Evolutionary conservation across 2,888 invertebrate genomes (phyloP).

Genomic region (Lasioglossum vierecki): DNA sequence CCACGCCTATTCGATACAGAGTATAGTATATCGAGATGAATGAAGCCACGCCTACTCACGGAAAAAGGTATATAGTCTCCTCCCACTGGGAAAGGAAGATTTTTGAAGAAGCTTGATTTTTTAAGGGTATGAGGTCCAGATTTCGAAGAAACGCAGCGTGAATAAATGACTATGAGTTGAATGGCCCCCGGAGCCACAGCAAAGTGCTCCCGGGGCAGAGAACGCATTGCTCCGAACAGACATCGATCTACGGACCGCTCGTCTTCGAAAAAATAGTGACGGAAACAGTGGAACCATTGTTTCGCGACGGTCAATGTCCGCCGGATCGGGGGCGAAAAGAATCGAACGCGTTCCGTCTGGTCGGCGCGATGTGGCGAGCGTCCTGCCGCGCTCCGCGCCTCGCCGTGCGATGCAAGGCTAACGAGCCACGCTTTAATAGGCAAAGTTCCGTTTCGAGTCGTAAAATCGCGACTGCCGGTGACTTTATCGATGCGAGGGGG

Average conservation of each 20-base stretch:
- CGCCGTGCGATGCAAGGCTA: slow-evolving; percentile 43
- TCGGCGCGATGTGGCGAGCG: neutral
- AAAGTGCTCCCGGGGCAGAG: neutral
- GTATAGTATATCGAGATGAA: neutral
- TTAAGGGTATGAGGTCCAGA: no score
- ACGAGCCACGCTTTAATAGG: slow-evolving; percentile 69
- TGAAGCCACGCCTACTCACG: neutral
- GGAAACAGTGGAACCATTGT: neutral
- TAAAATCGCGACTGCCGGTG: slow-evolving; percentile 65
- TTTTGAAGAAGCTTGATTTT: no score
- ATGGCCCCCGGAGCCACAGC: neutral
- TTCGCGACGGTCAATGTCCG: slow-evolving; percentile 14
- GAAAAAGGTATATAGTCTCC: no score
- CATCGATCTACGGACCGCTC: neutral
- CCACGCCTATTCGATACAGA: neutral
- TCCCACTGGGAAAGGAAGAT: neutral
- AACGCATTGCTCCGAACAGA: neutral
- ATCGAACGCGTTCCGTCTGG: slow-evolving; percentile 21
- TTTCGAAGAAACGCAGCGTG: no score
- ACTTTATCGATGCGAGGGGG: slow-evolving; percentile 60
- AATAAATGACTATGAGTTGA: neutral
- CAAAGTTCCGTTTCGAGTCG: slow-evolving; percentile 66
- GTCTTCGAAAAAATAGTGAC: neutral
- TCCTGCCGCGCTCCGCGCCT: neutral
- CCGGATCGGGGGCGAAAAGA: neutral